Conservation (phyloP, 2,888 invertebrate genomes). For the Diaphora mendica region DNA sequence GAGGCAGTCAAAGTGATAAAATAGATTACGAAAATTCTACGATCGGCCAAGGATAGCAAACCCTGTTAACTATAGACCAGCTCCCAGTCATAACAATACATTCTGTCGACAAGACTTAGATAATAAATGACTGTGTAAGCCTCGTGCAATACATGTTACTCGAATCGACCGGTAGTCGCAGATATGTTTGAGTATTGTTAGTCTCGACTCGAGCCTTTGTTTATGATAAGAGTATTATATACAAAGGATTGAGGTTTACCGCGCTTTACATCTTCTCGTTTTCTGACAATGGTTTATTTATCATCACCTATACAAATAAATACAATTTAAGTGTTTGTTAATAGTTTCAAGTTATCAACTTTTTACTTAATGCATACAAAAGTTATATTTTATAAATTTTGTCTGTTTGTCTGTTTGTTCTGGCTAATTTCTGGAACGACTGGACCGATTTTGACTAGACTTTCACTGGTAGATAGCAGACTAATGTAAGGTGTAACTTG, state of each 20-base stretch:
- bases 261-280: background rate
- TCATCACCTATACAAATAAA: background rate
- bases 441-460: no score
- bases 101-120: background rate
- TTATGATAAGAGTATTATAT: background rate
- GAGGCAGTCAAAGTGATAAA: no score
- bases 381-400: no score
- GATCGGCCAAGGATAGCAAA: background rate
- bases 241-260: background rate
- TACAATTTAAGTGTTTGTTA: no score
- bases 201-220: background rate
- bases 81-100: slow-evolving; percentile 1
- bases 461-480: no score
- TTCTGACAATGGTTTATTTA: background rate
- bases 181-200: background rate
- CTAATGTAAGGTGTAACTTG: no score
- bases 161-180: background rate
- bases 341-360: no score
- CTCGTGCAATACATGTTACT: slow-evolving; percentile 16
- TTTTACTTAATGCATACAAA: no score
- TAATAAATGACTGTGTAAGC: background rate
- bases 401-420: no score
- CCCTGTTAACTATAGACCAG: background rate
- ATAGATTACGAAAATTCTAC: background rate
- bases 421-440: no score